phyloP scores from a whole-genome alignment of 37 sponge, comb jelly and placozoan genomes.

The Spongilla lacustris region DNA sequence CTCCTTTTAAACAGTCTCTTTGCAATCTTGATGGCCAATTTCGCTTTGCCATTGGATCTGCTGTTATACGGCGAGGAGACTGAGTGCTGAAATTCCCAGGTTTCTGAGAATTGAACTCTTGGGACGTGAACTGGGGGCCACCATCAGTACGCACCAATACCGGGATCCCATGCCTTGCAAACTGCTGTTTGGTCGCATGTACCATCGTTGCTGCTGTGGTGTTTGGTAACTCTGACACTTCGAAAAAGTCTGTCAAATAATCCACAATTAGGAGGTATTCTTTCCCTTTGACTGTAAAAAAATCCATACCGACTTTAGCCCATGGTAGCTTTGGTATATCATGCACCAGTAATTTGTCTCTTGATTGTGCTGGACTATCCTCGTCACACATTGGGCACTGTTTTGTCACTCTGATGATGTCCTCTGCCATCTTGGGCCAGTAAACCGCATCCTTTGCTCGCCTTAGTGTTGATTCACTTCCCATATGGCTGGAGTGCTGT shows the following conservation, averaged over 20 bases:
- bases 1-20: slow-evolving; percentile 8
- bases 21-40: slow-evolving; percentile 34
- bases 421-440: slow-evolving; percentile 21
- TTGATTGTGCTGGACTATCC: background rate
- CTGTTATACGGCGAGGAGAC: slow-evolving; percentile 26
- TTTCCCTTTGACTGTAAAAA: slow-evolving; percentile 17
- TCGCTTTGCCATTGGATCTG: slow-evolving; percentile 38
- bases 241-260: slow-evolving; percentile 17
- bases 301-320: slow-evolving; percentile 29
- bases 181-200: slow-evolving; percentile 21
- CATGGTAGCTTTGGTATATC: slow-evolving; percentile 31
- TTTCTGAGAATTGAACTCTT: slow-evolving; percentile 27
- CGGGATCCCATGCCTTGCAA: slow-evolving; percentile 28
- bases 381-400: slow-evolving; percentile 22
- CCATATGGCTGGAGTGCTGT: too few relatives aligned
- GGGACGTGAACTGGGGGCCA: slow-evolving; percentile 21
- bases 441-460: slow-evolving; percentile 7
- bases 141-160: too few relatives aligned
- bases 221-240: slow-evolving; percentile 9
- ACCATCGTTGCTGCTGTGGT: slow-evolving; percentile 20
- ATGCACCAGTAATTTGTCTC: too few relatives aligned
- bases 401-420: slow-evolving; percentile 18
- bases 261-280: slow-evolving; percentile 48
- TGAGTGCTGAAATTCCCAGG: slow-evolving; percentile 36
- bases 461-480: too few relatives aligned